Conservation (phyloP, 1,140 invertebrate genomes). For the Thrips palmi region DNA sequence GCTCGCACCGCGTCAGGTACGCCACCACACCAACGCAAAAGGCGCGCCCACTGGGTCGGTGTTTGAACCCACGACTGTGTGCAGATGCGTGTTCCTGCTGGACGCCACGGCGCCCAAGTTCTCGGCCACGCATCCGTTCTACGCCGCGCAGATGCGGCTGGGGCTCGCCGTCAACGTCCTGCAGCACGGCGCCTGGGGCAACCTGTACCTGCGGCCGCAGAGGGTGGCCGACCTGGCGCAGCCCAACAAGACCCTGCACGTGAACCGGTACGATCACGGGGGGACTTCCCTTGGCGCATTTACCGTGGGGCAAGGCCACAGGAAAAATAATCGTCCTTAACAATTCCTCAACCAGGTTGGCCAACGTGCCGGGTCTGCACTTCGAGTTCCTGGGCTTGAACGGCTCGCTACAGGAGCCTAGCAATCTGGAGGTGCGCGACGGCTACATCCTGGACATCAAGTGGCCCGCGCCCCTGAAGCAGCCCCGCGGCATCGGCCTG, state of each 20-base stretch:
- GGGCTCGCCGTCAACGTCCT: slow-evolving; percentile 36
- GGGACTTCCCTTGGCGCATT: background rate
- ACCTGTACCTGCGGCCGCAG: background rate
- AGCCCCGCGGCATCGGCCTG: background rate
- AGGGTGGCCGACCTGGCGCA: too few species aligned
- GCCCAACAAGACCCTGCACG: too few species aligned
- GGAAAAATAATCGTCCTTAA: background rate
- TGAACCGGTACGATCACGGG: background rate
- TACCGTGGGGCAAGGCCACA: too few species aligned
- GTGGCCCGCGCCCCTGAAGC: background rate
- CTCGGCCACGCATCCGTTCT: background rate
- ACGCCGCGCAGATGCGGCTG: slow-evolving; percentile 13
- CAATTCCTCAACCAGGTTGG: background rate
- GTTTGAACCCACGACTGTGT: too few species aligned
- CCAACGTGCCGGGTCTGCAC: background rate
- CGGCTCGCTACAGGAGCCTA: background rate
- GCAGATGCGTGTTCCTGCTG: slow-evolving; percentile 8
- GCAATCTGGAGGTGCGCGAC: background rate
- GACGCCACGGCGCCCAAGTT: slow-evolving; percentile 10
- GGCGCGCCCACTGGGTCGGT: too few species aligned
- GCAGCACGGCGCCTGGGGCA: slow-evolving; percentile 18
- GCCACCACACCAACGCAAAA: too few species aligned
- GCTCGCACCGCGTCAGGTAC: too few species aligned
- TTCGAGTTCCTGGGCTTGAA: too few species aligned
- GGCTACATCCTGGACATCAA: background rate